phyloP scores from a whole-genome alignment of 1,140 invertebrate species.

The Anastrepha obliqua region DNA sequence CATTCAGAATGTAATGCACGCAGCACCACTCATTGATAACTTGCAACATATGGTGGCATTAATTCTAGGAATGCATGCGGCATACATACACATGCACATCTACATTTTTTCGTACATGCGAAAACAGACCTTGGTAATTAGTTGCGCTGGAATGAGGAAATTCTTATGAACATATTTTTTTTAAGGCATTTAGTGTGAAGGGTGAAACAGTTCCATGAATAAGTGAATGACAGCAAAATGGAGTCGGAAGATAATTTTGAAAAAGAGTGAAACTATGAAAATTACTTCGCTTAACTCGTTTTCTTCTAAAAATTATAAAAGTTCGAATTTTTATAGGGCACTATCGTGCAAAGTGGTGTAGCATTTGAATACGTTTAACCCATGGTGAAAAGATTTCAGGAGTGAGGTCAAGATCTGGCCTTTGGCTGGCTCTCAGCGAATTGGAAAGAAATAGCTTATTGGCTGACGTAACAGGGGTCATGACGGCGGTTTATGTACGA shows the following conservation, averaged over 20 bases:
- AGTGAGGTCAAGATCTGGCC: too few species aligned
- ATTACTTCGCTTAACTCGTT: too few species aligned
- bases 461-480: too few species aligned
- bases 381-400: too few species aligned
- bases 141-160: conserved; percentile 38
- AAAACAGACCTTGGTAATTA: conserved; percentile 38
- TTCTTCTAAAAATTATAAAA: too few species aligned
- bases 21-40: conserved; percentile 41
- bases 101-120: background rate
- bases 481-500: too few species aligned
- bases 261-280: too few species aligned
- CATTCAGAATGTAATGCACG: conserved; percentile 28
- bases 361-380: too few species aligned
- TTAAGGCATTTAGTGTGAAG: conserved; percentile 5
- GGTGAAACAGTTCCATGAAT: background rate
- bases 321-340: too few species aligned
- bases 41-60: conserved; percentile 48
- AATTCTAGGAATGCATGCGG: background rate
- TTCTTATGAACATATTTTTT: conserved; percentile 1
- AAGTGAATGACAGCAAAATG: background rate
- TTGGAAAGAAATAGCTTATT: too few species aligned
- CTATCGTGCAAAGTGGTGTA: too few species aligned
- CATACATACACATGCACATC: background rate
- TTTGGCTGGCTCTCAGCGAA: too few species aligned
- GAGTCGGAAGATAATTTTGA: background rate